Conservation (phyloP, 2,888 invertebrate species). For the Pandemis heparana region DNA sequence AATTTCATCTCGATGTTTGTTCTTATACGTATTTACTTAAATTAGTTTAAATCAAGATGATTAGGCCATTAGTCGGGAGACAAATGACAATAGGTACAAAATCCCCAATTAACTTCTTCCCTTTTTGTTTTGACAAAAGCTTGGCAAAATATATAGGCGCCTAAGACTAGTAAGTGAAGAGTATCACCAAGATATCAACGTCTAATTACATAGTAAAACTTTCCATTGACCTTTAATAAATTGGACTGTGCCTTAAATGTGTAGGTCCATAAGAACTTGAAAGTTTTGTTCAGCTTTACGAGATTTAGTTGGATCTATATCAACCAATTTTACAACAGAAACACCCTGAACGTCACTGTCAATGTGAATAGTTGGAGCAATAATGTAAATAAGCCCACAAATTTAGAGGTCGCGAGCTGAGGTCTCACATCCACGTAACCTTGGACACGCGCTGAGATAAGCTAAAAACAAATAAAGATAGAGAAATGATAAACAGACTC, state of each 20-base stretch:
- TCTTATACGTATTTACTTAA: not conserved
- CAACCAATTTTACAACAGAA: slow-evolving; percentile 1
- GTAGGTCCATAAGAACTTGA: not conserved
- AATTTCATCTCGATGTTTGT: slow-evolving; percentile 2
- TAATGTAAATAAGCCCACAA: slow-evolving; percentile 16
- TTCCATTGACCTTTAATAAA: too few species aligned
- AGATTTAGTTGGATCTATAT: not conserved
- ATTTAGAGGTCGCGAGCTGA: slow-evolving; percentile 28
- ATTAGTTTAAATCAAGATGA: slow-evolving; percentile 9
- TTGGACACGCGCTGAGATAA: slow-evolving; percentile 21
- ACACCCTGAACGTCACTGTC: slow-evolving; percentile 37
- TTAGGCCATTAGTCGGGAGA: not conserved
- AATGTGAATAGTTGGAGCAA: slow-evolving; percentile 5
- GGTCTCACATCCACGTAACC: slow-evolving; percentile 19
- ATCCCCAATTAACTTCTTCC: not conserved
- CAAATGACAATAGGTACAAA: not conserved
- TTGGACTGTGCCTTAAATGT: too few species aligned
- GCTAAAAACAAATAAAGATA: slow-evolving; percentile 13
- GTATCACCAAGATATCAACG: not conserved
- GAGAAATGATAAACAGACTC: not conserved
- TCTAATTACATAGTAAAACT: not conserved
- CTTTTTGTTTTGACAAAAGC: not conserved
- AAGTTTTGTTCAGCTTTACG: not conserved
- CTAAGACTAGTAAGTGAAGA: not conserved
- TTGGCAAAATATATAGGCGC: not conserved